phyloP scores from a whole-genome alignment of 2,797 vertebrate genomes.

The Astyanax mexicanus region DNA sequence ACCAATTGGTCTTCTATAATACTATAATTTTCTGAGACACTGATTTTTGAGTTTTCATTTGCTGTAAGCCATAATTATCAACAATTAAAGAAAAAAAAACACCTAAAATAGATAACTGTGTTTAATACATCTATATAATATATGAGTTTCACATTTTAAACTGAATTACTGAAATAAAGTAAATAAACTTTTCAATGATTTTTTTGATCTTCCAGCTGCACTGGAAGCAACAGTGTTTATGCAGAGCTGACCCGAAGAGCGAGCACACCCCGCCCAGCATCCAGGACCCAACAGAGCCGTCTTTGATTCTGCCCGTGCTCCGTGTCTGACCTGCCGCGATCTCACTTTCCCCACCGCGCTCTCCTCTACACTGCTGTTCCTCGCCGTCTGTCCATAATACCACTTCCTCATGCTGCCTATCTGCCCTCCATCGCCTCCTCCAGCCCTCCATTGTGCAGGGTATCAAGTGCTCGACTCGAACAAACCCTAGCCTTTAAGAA shows the following conservation, averaged over 20 bases:
- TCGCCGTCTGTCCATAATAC: conserved; percentile 17
- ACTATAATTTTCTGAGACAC: too few relatives aligned
- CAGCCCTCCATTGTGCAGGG: not conserved
- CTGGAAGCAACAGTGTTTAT: conserved; percentile 28
- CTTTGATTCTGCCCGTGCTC: conserved; percentile 39
- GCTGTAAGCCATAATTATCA: too few relatives aligned
- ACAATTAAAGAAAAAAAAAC: too few relatives aligned
- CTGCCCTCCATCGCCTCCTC: not conserved
- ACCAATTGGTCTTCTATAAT: too few relatives aligned
- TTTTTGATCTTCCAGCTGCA: too few relatives aligned
- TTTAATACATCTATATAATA: too few relatives aligned
- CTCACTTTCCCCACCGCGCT: conserved; percentile 30
- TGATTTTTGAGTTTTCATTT: too few relatives aligned
- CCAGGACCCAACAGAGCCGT: conserved; percentile 30
- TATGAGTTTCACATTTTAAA: too few relatives aligned
- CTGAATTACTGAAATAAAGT: too few relatives aligned
- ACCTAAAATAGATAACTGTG: too few relatives aligned
- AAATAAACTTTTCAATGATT: too few relatives aligned
- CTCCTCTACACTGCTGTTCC: conserved; percentile 8
- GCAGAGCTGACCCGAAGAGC: not conserved
- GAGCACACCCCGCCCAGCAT: not conserved
- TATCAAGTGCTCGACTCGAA: conserved; percentile 8
- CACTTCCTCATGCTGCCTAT: conserved; percentile 15
- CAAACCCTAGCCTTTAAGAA: conserved; percentile 11
- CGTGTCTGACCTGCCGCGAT: conserved; percentile 19